Base-by-base conservation (phyloP, 2,888 invertebrate species). In the Eremobia ochroleuca region DNA sequence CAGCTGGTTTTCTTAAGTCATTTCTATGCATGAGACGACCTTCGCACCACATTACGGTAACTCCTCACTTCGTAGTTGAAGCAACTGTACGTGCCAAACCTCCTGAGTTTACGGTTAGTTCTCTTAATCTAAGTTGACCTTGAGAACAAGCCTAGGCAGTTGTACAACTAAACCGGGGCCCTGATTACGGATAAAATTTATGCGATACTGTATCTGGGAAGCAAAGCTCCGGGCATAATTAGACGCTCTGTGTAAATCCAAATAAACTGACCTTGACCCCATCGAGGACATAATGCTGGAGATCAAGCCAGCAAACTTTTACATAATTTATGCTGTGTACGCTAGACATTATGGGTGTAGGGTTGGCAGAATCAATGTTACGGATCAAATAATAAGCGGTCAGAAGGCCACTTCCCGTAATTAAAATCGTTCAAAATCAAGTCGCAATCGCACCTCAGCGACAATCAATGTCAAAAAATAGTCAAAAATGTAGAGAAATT, bases 101-200 rank as follows among this genome's bases (percentile, higher is more conserved):
- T 34, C 11, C 43, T 25, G 59, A 66, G 37, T 61, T 77, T 37
- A 72, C 43, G 72, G 77, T 77, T 64, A 82, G 52, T 68, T 72
- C 72, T n/a, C 62, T 28, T 77, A 68, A 71, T 62, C 67, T 68
- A 65, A 67, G 40, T 58, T 62, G 55, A 77, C 77, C 85, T 84
- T 77, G 59, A 37, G 18, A 73, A 77, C n/a, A 59, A n/a, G 25
- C 67, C 58, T 55, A 66, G 46, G 46, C 81, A 77, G 62, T 74
- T 84, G 61, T 75, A 68, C 61, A n/a, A 88, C 68, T 69, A 80
- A 68, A 49, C 73, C 72, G 58, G 74, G 68, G 37, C 76, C 62
- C 40, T 87, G 88, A 66, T 83, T 87, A 82, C 70, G 73, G 70
- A 84, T 82, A 75, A 70, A 85, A 84, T 79, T 82, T 82, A 83